These are phyloP conservation scores for Spilogale gracilis DNA, from an alignment of 2,113 vertebrate species.

Conservation along the genomic window DNA sequence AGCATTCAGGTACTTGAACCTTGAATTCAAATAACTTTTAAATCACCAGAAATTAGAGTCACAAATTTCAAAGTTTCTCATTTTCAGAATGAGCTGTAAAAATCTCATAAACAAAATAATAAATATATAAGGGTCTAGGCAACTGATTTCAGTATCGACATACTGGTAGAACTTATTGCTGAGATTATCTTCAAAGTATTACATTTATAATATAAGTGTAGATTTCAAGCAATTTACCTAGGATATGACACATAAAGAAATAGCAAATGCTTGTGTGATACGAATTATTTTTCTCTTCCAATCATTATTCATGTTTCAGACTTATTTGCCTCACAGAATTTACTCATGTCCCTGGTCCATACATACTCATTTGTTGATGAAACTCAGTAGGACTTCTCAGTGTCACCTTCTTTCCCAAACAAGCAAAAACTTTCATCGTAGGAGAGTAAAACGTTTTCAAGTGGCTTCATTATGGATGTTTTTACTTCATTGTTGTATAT, in stretches of 20 bases:
- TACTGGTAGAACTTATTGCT: not conserved
- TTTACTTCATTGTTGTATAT: not conserved
- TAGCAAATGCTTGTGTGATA: not conserved
- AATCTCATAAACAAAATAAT: slow-evolving; percentile 38
- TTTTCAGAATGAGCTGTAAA: not conserved
- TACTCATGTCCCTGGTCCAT: not conserved
- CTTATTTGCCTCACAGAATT: slow-evolving; percentile 25
- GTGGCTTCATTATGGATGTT: not conserved
- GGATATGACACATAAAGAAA: not conserved
- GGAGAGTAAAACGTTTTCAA: not conserved
- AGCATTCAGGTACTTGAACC: not conserved
- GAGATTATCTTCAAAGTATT: not conserved
- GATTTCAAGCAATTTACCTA: slow-evolving; percentile 35
- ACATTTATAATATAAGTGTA: not conserved
- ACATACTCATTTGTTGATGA: not conserved
- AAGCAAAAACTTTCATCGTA: not conserved
- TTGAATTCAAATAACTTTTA: slow-evolving; percentile 1
- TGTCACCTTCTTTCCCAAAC: not conserved
- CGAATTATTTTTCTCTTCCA: slow-evolving; percentile 8
- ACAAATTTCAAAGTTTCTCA: not conserved
- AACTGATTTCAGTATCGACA: not conserved
- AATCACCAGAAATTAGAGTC: not conserved
- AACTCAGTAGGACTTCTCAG: not conserved
- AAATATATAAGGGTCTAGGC: not conserved
- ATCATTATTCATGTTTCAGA: not conserved